Conservation (phyloP, 2,797 vertebrate genomes). For the Propithecus perrieri region DNA sequence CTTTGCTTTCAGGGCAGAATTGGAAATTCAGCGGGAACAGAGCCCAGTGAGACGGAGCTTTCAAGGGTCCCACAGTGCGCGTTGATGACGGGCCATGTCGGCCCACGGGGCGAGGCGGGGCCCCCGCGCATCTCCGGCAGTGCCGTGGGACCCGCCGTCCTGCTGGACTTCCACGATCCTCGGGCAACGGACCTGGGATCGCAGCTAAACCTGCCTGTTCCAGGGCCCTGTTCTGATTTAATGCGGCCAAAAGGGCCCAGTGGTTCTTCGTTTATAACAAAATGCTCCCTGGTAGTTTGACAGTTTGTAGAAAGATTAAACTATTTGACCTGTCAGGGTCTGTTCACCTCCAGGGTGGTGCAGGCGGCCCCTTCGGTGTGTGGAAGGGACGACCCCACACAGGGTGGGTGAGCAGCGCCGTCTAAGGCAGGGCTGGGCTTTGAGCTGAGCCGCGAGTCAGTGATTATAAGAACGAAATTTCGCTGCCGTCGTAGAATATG, state of each 20-base stretch:
- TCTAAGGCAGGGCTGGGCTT: not conserved
- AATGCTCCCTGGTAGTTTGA: too few species aligned
- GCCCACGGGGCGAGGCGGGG: fast-evolving
- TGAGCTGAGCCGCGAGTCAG: fast-evolving
- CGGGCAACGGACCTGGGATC: fast-evolving
- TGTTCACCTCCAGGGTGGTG: fast-evolving
- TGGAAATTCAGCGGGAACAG: too few species aligned
- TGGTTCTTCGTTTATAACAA: not conserved
- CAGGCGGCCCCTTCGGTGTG: fast-evolving
- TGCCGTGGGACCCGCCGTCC: too few species aligned
- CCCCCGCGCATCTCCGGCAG: too few species aligned
- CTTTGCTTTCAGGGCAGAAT: not conserved
- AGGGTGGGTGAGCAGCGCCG: fast-evolving
- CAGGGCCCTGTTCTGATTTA: too few species aligned
- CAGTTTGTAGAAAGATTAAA: fast-evolving
- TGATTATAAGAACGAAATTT: fast-evolving
- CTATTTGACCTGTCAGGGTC: fast-evolving
- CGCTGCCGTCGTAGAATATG: fast-evolving
- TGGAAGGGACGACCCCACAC: too few species aligned
- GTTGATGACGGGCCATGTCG: fast-evolving
- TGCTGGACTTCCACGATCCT: fast-evolving
- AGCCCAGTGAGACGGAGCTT: fast-evolving
- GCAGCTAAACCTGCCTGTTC: fast-evolving
- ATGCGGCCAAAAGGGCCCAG: fast-evolving
- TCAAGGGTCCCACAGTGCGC: fast-evolving